Percentiles rank a stretch among this genome's conserved stretches.
phyloP scores from a whole-genome alignment of 2,113 vertebrate genomes.

The Channa maculata region DNA sequence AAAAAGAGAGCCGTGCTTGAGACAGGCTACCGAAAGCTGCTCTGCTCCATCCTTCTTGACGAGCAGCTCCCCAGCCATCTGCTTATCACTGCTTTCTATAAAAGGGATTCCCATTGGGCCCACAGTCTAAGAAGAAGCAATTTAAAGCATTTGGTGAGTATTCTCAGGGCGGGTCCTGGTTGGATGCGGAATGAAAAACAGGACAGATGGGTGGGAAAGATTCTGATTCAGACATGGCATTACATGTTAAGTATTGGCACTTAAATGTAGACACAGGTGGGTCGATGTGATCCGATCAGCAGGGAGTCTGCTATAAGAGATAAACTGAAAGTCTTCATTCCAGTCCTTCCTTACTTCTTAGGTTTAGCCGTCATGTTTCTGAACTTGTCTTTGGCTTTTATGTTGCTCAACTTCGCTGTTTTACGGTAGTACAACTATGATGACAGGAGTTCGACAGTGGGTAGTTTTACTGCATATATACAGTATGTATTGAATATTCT shows the following conservation, averaged over 20 bases:
- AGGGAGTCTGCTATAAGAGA: not conserved
- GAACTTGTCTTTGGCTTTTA: not conserved
- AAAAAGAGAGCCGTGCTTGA: not conserved
- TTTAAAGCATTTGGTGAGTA: conserved; percentile 41
- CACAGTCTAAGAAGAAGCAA: conserved; percentile 32
- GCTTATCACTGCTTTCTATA: conserved; percentile 50
- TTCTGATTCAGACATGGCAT: not conserved
- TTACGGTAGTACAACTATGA: not conserved
- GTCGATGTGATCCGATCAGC: not conserved
- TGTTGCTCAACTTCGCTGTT: not conserved
- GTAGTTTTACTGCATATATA: too few relatives aligned
- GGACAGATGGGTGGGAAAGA: not conserved
- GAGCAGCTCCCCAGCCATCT: conserved; percentile 51
- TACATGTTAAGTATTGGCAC: not conserved
- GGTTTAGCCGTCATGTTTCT: not conserved
- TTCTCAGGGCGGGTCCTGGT: conserved; percentile 28
- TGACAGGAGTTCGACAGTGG: too few relatives aligned
- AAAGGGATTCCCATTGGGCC: conserved; percentile 28
- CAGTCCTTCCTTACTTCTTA: not conserved
- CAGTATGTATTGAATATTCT: too few relatives aligned
- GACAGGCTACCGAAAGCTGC: conserved; percentile 21
- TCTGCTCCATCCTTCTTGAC: conserved; percentile 44
- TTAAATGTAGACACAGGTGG: not conserved
- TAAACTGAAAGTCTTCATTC: not conserved
- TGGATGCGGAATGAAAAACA: conserved; percentile 16